phyloP scores from a whole-genome alignment of 2,888 invertebrate genomes.

The Antheraea yamamai region DNA sequence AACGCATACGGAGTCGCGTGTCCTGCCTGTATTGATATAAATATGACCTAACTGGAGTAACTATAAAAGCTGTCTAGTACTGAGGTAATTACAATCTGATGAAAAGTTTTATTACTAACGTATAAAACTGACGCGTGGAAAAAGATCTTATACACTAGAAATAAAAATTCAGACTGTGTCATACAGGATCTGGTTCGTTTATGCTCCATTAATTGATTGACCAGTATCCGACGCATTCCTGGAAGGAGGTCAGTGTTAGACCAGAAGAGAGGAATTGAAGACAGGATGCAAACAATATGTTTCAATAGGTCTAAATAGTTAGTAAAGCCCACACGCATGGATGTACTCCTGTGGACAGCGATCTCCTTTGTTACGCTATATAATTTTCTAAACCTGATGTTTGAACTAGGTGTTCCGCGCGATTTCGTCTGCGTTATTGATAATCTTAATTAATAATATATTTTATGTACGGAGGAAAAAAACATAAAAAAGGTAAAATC shows the following conservation, averaged over 20 bases:
- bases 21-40: background rate
- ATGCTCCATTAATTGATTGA: constrained; percentile 56
- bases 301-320: constrained; percentile 40
- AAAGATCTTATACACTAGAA: background rate
- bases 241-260: constrained; percentile 72
- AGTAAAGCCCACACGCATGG: constrained; percentile 39
- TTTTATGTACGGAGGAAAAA: no score
- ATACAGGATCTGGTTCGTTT: constrained; percentile 43
- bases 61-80: background rate
- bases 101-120: background rate
- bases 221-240: constrained; percentile 40
- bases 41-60: background rate
- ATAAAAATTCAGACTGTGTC: background rate
- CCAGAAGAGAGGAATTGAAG: constrained; percentile 46
- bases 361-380: background rate
- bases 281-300: constrained; percentile 70
- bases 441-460: no score
- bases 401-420: background rate
- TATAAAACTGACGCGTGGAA: background rate
- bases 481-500: no score
- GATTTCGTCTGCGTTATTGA: no score
- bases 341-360: constrained; percentile 14
- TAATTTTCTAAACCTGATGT: background rate
- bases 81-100: background rate
- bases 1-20: no score